Percentiles rank a stretch among this genome's conserved stretches.
Conservation (phyloP, 2,113 vertebrate genomes). For the Fulmarus glacialis region DNA sequence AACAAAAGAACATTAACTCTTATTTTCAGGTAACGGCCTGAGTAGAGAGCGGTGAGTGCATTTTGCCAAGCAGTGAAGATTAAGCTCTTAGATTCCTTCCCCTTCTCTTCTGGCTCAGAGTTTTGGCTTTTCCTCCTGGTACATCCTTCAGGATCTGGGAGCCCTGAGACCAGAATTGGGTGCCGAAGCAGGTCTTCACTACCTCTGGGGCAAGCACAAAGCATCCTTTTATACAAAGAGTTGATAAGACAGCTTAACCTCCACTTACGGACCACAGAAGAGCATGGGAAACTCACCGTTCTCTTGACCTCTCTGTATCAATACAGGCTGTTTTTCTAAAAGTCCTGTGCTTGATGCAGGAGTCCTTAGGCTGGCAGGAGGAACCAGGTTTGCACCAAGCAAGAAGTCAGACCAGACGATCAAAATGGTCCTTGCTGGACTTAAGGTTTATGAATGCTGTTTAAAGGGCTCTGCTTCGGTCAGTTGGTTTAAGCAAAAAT, state of each 20-base stretch:
- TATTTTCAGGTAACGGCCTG: background rate
- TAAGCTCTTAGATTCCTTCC: background rate
- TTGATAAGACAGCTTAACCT: background rate
- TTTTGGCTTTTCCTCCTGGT: background rate
- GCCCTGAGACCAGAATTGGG: background rate
- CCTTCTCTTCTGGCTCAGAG: background rate
- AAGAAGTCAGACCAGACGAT: background rate
- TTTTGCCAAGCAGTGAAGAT: background rate
- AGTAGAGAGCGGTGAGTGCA: background rate
- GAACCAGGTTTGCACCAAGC: background rate
- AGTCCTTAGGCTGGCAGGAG: background rate
- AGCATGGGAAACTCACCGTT: accelerated
- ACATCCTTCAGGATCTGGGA: background rate
- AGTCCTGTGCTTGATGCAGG: background rate
- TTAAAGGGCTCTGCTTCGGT: background rate
- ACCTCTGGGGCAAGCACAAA: background rate
- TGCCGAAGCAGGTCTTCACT: background rate
- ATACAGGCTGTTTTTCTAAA: background rate
- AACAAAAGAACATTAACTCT: background rate
- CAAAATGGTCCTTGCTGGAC: background rate
- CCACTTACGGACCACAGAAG: accelerated
- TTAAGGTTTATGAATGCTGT: background rate
- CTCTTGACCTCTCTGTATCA: background rate
- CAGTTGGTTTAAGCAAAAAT: background rate
- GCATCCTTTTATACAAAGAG: background rate